Evolutionary conservation across 2,797 vertebrate genomes (phyloP), one percentile per base, ranked within the genome.

Genomic region (Valencia hispanica): DNA sequence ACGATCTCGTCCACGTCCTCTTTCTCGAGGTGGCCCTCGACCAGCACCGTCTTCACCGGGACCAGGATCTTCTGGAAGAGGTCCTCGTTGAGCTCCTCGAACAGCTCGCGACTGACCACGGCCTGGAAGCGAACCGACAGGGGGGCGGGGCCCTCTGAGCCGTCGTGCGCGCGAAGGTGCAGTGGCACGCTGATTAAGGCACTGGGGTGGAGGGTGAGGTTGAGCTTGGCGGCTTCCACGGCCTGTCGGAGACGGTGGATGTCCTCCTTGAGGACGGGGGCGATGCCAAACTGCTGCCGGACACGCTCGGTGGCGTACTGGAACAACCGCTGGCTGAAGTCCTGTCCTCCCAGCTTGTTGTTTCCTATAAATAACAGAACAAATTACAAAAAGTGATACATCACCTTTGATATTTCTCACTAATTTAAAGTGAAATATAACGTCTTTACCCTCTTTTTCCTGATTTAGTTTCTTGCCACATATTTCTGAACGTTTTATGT

Each of bases 311-410:
- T 95, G 4, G 96, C 91, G 81, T 96, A 95, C 89, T 97, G 96
- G 80, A 99, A 93, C 88, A 99, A 80, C 79, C 97, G 94, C 90
- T 99, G 98, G 88, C 97, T 99, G 93, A 99, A 99, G 91, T 99
- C 98, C 75, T 99, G 98, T 51, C 98, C 98, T 75, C 98, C 98
- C 20, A 99, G 95, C 87, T 99, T 97, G 91, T 98, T 99, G 86
- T 99, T 99, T 34, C 95, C 96, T 96, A 47, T 17, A 34, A 45
- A 68, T n/a, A n/a, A 32, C 20, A 39, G 30, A 3, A n/a, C 39
- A n/a, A n/a, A n/a, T n/a, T 65, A 17, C 22, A 4, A 65, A 25
- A 63, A 18, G 32, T 32, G 1, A 61, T 32, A 48, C 3, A 20
- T 20, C 7, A 34, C 2, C 11, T 39, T 25, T 65, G 5, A 4